Evolutionary conservation across 23 tunicate genomes (phyloP), one percentile per base, ranked within the genome.

Genomic region (Styela plicata): DNA sequence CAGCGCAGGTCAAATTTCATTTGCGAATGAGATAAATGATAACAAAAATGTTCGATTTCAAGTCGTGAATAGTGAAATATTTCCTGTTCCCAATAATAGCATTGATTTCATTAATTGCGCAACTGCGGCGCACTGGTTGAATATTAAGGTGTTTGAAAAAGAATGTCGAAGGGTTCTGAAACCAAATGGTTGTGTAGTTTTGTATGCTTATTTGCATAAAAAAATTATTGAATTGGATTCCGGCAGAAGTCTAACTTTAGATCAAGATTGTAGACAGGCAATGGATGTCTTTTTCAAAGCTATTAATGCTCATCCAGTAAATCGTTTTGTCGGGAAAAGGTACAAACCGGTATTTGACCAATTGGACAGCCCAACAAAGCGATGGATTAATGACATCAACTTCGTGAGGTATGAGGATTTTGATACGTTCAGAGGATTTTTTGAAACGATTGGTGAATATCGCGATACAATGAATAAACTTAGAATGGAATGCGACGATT

Each of bases 71-170:
- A 34, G 34, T 26, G 24, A 29, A 33, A 28, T 3, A 36, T 71
- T 71, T 21, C 77, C 77, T 71, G 36, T 71, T 71, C 36, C 32
- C 3, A 7, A 31, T 30, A 71, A 30, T 71, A 34, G 34, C 34
- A 32, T 71, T 21, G 77, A 71, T 19, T 27, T 71, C 13, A 36
- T 71, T 66, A 28, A 28, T 30, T 71, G 77, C 17, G 77, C 36
- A 32, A 32, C 35, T 30, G 32, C 77, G 26, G 32, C 34, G 3
- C 77, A 71, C n/a, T n/a, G n/a, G n/a, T n/a, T n/a, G n/a, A n/a
- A n/a, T n/a, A n/a, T n/a, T n/a, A n/a, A n/a, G n/a, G n/a, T 32
- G 77, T 71, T 71, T 71, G 24, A 28, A 28, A 30, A 5, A 3
- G 37, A 71, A 71, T 71, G 77, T 34, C 36, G 29, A 20, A 33